Conservation (phyloP, 2,797 vertebrate species). For the Myotis daubentonii region DNA sequence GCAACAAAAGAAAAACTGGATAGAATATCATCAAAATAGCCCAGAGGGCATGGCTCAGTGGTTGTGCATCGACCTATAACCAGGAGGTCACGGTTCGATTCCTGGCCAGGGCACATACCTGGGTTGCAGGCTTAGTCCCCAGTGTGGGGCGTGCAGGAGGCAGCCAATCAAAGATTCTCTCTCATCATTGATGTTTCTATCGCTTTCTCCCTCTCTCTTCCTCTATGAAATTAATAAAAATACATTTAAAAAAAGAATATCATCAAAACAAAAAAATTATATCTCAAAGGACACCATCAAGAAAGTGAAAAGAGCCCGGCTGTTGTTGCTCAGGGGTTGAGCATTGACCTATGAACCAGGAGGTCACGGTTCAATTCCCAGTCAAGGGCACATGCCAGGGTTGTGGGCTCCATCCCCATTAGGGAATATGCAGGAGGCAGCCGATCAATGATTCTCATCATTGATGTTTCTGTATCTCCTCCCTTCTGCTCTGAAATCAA, state of each 20-base stretch:
- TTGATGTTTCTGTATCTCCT: background rate
- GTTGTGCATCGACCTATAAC: background rate
- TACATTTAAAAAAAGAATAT: background rate
- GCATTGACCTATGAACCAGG: background rate
- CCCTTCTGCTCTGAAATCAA: background rate
- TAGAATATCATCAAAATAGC: background rate
- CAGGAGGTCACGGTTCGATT: background rate
- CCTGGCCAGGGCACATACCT: background rate
- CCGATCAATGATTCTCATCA: background rate
- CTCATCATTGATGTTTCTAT: background rate
- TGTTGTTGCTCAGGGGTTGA: background rate
- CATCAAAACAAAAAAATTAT: background rate
- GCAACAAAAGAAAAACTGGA: background rate
- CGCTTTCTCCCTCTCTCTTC: background rate
- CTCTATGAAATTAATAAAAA: background rate
- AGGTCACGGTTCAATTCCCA: background rate
- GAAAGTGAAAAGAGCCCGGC: background rate
- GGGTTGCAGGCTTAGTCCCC: too few relatives aligned
- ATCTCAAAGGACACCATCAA: background rate
- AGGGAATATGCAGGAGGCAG: background rate
- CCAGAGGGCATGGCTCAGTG: background rate
- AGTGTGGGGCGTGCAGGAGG: background rate
- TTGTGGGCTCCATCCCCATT: background rate
- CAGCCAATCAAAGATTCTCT: background rate
- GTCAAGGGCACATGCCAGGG: background rate